Conservation (phyloP, 2,888 invertebrate species). For the Antitype chi region DNA sequence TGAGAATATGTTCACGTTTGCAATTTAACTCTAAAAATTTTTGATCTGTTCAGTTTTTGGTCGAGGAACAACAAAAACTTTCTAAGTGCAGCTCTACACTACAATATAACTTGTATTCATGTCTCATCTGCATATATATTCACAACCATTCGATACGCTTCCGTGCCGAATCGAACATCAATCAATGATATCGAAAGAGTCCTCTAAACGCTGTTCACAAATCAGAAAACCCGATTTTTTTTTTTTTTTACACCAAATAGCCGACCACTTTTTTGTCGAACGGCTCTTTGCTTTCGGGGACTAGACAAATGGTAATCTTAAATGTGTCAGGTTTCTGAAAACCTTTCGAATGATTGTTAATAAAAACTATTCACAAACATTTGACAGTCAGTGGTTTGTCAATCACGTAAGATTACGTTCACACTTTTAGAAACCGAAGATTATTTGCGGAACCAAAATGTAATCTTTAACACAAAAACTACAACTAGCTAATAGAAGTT, state of each 20-base stretch:
- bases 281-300: background rate
- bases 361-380: background rate
- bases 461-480: background rate
- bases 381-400: background rate
- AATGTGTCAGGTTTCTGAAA: background rate
- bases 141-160: background rate
- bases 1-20: background rate
- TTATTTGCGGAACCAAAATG: background rate
- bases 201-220: background rate
- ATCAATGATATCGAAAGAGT: background rate
- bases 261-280: background rate
- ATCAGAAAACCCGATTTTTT: background rate
- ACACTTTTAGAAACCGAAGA: background rate
- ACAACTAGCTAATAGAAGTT: conserved; percentile 9
- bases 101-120: background rate
- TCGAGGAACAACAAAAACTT: background rate
- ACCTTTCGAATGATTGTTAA: background rate
- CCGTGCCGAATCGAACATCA: background rate
- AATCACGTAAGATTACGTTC: background rate
- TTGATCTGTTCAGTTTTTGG: background rate
- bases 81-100: background rate
- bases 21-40: too few relatives aligned
- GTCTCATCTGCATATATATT: background rate
- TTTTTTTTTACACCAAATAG: background rate
- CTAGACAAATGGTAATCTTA: background rate